Conservation (phyloP, 1,140 invertebrate species). For the Bombyx mandarina region DNA sequence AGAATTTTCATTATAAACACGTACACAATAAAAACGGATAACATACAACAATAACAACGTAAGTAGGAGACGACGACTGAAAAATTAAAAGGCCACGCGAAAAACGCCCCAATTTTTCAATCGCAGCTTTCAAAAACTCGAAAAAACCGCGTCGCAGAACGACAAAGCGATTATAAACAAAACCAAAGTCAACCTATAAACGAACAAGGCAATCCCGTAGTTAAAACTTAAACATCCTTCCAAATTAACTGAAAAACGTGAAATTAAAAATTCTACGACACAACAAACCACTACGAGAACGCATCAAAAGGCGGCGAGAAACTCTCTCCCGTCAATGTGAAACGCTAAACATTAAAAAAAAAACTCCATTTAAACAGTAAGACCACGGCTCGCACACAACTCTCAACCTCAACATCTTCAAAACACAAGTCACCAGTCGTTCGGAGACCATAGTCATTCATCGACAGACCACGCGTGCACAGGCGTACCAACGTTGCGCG, state of each 20-base stretch:
- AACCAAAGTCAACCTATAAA: constrained; percentile 1
- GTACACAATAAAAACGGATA: background rate
- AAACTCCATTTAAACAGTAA: background rate
- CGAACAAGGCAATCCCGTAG: background rate
- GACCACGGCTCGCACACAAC: background rate
- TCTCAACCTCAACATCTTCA: constrained; percentile 18
- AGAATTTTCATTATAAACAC: background rate
- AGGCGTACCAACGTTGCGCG: constrained; percentile 38
- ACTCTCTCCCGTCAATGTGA: background rate
- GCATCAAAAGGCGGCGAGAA: background rate
- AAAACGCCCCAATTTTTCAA: too few relatives aligned
- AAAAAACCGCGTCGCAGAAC: too few relatives aligned
- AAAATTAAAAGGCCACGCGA: background rate
- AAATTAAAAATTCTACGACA: background rate
- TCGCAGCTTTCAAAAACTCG: too few relatives aligned
- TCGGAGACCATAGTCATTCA: background rate
- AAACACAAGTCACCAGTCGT: constrained; percentile 26
- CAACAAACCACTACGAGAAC: background rate
- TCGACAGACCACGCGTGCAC: background rate
- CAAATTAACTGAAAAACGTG: constrained; percentile 1
- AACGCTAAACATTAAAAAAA: too few relatives aligned
- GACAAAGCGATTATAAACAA: background rate
- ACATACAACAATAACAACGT: constrained; percentile 1
- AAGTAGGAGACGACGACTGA: background rate
- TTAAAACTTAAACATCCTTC: constrained; percentile 1